A percentile compares a stretch with the other conserved stretches of the same genome.
Evolutionary conservation across 2,888 invertebrate genomes (phyloP).

Genomic region (Scaeva pyrastri): DNA sequence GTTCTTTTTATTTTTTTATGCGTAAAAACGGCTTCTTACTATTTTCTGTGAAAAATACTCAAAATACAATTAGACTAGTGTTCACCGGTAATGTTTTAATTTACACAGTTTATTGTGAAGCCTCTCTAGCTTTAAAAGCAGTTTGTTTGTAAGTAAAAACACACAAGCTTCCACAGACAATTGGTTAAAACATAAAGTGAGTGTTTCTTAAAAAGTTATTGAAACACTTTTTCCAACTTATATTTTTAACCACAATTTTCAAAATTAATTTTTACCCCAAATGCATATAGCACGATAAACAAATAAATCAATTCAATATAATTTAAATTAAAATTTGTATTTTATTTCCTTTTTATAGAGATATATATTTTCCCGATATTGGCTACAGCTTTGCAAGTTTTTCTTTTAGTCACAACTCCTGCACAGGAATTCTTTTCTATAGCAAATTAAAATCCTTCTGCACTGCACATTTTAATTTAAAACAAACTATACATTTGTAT

Average conservation of each 20-base stretch:
- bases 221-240: constrained; percentile 23
- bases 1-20: constrained; percentile 25
- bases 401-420: constrained; percentile 17
- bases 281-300: not conserved
- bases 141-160: not conserved
- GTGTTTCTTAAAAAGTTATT: not conserved
- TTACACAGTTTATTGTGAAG: not conserved
- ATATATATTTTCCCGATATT: constrained; percentile 28
- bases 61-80: too few species aligned
- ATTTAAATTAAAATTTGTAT: not conserved
- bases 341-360: not conserved
- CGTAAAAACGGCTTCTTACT: not conserved
- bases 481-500: not conserved
- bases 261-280: not conserved
- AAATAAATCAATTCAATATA: not conserved
- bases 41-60: not conserved
- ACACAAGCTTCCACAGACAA: not conserved
- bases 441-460: constrained; percentile 11
- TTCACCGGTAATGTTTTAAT: too few species aligned
- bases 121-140: not conserved
- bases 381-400: constrained; percentile 27
- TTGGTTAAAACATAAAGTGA: not conserved
- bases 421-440: constrained; percentile 34
- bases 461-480: constrained; percentile 50
- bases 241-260: constrained; percentile 41